These are phyloP conservation scores for Myathropa florea DNA, from an alignment of 2,888 invertebrate genomes.

Conservation along the genomic window DNA sequence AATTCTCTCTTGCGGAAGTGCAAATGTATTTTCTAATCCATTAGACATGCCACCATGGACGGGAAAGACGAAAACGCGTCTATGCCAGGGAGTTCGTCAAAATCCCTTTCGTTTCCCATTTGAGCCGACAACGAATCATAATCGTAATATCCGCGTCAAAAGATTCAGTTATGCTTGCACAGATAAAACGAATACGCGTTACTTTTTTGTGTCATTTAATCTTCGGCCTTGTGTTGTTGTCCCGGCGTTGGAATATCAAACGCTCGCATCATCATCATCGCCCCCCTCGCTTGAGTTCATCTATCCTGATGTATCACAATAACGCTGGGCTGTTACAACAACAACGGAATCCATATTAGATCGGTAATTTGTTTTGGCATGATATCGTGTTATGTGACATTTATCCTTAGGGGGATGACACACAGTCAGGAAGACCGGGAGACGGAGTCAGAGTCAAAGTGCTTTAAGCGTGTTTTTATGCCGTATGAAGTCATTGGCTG, in stretches of 20 bases:
- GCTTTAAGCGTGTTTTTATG: constrained; percentile 20
- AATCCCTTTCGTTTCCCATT: constrained; percentile 48
- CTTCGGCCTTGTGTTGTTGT: constrained; percentile 30
- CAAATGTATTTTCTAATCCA: constrained; percentile 71
- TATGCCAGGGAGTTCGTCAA: constrained; percentile 18
- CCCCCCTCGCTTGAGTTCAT: constrained; percentile 3
- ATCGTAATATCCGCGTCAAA: constrained; percentile 69
- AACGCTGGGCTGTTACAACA: constrained; percentile 28
- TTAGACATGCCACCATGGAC: constrained; percentile 49
- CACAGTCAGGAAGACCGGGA: background rate
- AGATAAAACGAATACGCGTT: constrained; percentile 65
- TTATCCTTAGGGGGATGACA: constrained; percentile 61
- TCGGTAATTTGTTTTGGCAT: constrained; percentile 71
- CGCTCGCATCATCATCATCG: constrained; percentile 41
- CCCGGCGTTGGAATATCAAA: constrained; percentile 30
- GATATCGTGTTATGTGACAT: constrained; percentile 69
- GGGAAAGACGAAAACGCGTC: background rate
- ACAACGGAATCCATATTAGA: constrained; percentile 63
- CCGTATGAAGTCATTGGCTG: constrained; percentile 53
- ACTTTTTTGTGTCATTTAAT: constrained; percentile 49
- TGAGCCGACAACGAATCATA: constrained; percentile 40
- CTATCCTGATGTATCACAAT: constrained; percentile 31
- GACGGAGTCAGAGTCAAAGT: constrained; percentile 1
- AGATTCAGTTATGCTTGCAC: constrained; percentile 57
- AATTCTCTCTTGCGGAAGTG: constrained; percentile 29